phyloP scores from a whole-genome alignment of 2,797 vertebrate genomes.

The Pangasius macronema region DNA sequence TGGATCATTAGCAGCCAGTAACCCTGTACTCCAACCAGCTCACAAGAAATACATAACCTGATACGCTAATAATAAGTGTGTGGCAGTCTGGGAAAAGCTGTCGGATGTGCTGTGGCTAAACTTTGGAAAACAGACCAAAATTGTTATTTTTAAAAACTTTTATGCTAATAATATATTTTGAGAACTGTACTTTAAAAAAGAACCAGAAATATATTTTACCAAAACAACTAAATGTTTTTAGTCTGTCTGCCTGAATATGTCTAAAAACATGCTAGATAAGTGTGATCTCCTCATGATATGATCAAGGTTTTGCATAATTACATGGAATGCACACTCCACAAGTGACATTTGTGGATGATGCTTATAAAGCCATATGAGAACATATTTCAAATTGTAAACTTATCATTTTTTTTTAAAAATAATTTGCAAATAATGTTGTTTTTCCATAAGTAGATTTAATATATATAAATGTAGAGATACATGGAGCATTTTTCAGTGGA shows the following conservation, averaged over 20 bases:
- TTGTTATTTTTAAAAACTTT: not conserved
- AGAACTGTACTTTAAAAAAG: not conserved
- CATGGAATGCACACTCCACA: not conserved
- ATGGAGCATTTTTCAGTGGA: not conserved
- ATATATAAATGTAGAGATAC: not conserved
- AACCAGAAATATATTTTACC: not conserved
- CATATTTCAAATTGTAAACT: not conserved
- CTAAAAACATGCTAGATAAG: not conserved
- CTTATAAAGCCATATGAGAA: not conserved
- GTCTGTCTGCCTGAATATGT: not conserved
- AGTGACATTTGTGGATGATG: not conserved
- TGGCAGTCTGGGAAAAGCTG: conserved; percentile 1
- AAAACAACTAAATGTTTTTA: not conserved
- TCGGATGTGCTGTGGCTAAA: not conserved
- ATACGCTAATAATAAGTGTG: not conserved
- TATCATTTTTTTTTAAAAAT: not conserved
- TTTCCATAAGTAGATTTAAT: not conserved
- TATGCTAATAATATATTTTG: not conserved
- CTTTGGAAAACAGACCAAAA: not conserved
- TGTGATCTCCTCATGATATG: not conserved
- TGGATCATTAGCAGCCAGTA: not conserved
- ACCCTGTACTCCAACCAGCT: not conserved
- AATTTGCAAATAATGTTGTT: not conserved
- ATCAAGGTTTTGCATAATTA: not conserved
- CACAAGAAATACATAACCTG: not conserved